Conservation (phyloP, 2,797 vertebrate genomes). For the Pantherophis alleghaniensis region DNA sequence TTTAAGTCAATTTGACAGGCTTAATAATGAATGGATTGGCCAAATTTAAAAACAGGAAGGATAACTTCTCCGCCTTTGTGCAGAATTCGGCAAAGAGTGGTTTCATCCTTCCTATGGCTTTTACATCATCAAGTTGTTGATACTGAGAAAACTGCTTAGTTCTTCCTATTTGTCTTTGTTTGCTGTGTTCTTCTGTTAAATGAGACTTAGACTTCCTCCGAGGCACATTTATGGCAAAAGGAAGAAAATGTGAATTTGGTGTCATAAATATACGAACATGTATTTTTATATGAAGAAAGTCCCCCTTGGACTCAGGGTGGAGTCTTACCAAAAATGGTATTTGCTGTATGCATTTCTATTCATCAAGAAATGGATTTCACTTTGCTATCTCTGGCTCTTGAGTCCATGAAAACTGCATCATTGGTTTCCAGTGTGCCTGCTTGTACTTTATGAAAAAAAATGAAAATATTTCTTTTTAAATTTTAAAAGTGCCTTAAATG, state of each 20-base stretch:
- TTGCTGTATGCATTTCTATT: conserved; percentile 24
- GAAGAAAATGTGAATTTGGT: conserved; percentile 29
- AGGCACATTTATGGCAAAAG: conserved; percentile 54
- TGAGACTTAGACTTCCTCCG: neutral
- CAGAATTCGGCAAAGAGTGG: conserved; percentile 24
- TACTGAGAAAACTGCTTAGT: conserved; percentile 14
- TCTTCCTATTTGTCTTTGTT: conserved; percentile 35
- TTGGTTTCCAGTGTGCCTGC: conserved; percentile 10
- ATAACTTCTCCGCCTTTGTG: conserved; percentile 28
- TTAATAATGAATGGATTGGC: conserved; percentile 43
- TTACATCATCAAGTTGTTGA: conserved; percentile 5
- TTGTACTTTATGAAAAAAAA: conserved; percentile 46
- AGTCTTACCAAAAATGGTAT: conserved; percentile 37
- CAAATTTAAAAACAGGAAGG: conserved; percentile 51
- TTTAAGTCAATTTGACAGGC: conserved; percentile 49
- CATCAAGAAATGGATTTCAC: conserved; percentile 18
- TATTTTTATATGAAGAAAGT: conserved; percentile 20
- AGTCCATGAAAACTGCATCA: conserved; percentile 38
- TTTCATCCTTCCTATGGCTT: conserved; percentile 35
- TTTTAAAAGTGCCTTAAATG: conserved; percentile 10
- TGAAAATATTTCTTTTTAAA: conserved; percentile 10
- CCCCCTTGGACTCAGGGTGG: conserved; percentile 19
- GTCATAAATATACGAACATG: conserved; percentile 27
- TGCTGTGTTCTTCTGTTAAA: neutral
- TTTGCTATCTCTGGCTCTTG: neutral